These are phyloP conservation scores for Nicator chloris DNA, from an alignment of 2,113 vertebrate species.

Conservation along the genomic window DNA sequence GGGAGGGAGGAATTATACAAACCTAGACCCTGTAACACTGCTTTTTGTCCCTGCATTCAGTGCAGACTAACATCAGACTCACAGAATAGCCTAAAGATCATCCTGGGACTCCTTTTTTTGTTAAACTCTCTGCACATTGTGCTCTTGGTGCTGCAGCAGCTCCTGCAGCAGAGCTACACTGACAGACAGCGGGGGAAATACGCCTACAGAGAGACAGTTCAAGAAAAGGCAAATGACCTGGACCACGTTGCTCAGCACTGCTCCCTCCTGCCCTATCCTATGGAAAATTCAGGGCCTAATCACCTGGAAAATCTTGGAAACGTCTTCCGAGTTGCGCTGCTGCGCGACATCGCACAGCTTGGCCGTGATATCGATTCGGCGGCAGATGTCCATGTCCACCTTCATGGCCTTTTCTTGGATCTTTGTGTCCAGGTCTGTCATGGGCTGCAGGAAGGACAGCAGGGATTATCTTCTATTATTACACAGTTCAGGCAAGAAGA, in stretches of 20 bases:
- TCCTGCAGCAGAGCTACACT: not conserved
- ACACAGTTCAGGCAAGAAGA: constrained; percentile 61
- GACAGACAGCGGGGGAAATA: not conserved
- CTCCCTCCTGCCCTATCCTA: constrained; percentile 30
- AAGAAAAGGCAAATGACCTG: not conserved
- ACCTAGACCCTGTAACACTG: not conserved
- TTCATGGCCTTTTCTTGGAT: constrained; percentile 99
- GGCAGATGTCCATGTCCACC: constrained; percentile 99
- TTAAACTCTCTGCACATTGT: not conserved
- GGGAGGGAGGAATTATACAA: not conserved
- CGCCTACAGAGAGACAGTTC: accelerated
- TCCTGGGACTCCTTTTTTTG: not conserved
- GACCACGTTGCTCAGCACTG: not conserved
- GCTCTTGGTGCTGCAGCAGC: not conserved
- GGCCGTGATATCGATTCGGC: constrained; percentile 98
- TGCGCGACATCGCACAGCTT: constrained; percentile 98
- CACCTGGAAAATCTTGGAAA: constrained; percentile 95
- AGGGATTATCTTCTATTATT: constrained; percentile 69
- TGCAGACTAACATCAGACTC: not conserved
- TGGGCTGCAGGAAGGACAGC: constrained; percentile 88
- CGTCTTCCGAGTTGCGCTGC: constrained; percentile 98
- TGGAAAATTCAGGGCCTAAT: constrained; percentile 67
- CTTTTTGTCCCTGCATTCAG: not conserved
- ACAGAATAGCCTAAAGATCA: not conserved
- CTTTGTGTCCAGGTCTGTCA: constrained; percentile 97